Base-by-base conservation (phyloP, 1,140 invertebrate genomes). In the Odontomachus brunneus region DNA sequence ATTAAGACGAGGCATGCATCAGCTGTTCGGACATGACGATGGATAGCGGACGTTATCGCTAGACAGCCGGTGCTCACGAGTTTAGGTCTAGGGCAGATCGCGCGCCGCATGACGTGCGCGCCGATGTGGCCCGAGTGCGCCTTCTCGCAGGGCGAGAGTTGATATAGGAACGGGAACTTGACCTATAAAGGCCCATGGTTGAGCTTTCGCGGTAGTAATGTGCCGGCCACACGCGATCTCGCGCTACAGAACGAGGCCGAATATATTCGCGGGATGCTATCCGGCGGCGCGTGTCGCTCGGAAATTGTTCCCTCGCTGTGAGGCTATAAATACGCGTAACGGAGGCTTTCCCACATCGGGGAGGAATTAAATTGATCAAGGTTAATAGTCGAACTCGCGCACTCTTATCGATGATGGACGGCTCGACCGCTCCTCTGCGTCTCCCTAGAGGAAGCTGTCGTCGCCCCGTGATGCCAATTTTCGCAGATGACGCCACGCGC, bases 101-200 rank as follows among this genome's bases (percentile, higher is more conserved):
- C 33, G 24, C 14, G n/a, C 88, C n/a, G n/a, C n/a, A n/a, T n/a
- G n/a, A n/a, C n/a, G n/a, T n/a, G n/a, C n/a, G n/a, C n/a, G n/a
- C n/a, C n/a, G n/a, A n/a, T n/a, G n/a, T n/a, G n/a, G n/a, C n/a
- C n/a, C n/a, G n/a, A n/a, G n/a, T n/a, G n/a, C n/a, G n/a, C n/a
- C n/a, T n/a, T n/a, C n/a, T n/a, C n/a, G n/a, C n/a, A n/a, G n/a
- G 60, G 63, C 38, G 38, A 11, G n/a, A 44, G 38, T 3, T 44
- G 38, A 11, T 44, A 11, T 44, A 44, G 3, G 38, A 84, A 76
- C 86, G 82, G 81, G 91, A 92, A 91, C 90, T 91, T 93, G 91
- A 93, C 91, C 91, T 91, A 93, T 90, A 92, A 93, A 92, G 88
- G 87, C 87, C 89, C 67, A 65, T 83, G 83, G 74, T 62, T 81